A percentile compares a stretch with the other conserved stretches of the same genome.
phyloP scores from a whole-genome alignment of 1,140 invertebrate genomes.

The Zaprionus capensis region DNA sequence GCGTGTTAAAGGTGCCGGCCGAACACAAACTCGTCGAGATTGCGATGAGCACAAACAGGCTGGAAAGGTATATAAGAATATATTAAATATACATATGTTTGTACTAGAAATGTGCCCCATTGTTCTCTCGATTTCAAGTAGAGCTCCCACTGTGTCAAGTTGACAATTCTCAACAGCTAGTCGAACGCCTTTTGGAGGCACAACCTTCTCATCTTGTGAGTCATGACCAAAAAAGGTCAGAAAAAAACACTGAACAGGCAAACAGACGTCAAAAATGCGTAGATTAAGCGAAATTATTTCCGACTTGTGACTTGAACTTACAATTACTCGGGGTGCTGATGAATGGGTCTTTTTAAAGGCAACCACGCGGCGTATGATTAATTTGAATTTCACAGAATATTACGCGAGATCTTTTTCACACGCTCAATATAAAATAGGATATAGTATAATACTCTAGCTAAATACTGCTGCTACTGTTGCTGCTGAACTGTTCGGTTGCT shows the following conservation, averaged over 20 bases:
- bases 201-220: slow-evolving; percentile 21
- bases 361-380: slow-evolving; percentile 45
- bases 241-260: slow-evolving; percentile 27
- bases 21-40: slow-evolving; percentile 58
- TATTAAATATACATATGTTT: neutral
- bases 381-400: slow-evolving; percentile 31
- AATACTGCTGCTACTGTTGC: neutral
- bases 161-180: slow-evolving; percentile 9
- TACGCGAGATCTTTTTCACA: slow-evolving; percentile 20
- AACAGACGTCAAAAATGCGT: neutral
- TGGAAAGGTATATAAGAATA: slow-evolving; percentile 36
- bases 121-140: neutral
- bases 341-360: slow-evolving; percentile 17
- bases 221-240: slow-evolving; percentile 62
- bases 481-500: slow-evolving; percentile 72
- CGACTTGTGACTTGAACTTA: slow-evolving; percentile 40
- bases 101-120: neutral
- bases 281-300: neutral
- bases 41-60: slow-evolving; percentile 56
- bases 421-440: neutral
- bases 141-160: neutral
- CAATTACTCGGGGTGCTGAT: slow-evolving; percentile 28
- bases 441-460: slow-evolving; percentile 1
- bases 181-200: slow-evolving; percentile 24
- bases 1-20: slow-evolving; percentile 68